phyloP scores from a whole-genome alignment of 2,797 vertebrate genomes.

The Trematomus bernacchii region DNA sequence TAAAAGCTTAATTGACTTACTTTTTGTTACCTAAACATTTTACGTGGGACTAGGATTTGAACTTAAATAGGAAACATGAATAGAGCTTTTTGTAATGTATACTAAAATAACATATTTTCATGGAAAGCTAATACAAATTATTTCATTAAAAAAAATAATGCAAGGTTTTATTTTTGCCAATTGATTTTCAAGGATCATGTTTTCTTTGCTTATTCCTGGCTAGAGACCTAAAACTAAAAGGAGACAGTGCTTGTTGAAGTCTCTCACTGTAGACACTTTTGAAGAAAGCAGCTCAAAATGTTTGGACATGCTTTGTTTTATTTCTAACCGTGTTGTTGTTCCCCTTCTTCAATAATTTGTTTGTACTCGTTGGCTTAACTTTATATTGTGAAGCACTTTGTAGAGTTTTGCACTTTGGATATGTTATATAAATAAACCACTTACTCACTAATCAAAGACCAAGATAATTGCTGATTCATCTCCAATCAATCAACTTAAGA shows the following conservation, averaged over 20 bases:
- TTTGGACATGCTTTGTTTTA: background rate
- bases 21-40: background rate
- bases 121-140: background rate
- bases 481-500: background rate
- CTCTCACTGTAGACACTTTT: too few species aligned
- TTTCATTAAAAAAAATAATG: background rate
- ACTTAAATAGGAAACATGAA: background rate
- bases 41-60: background rate
- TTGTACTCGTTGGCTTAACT: background rate
- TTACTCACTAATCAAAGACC: background rate
- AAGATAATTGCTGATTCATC: background rate
- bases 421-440: slow-evolving; percentile 11
- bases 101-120: background rate
- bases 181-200: background rate
- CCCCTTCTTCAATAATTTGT: background rate
- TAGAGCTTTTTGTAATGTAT: background rate
- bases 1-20: background rate
- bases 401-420: background rate
- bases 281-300: too few species aligned
- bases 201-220: background rate
- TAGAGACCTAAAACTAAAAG: background rate
- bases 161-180: background rate
- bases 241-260: background rate
- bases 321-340: background rate
- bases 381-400: background rate